A percentile compares a stretch with the other conserved stretches of the same genome.
These are phyloP conservation scores for Lathronympha strigana DNA, from an alignment of 2,888 invertebrate species.

Conservation along the genomic window DNA sequence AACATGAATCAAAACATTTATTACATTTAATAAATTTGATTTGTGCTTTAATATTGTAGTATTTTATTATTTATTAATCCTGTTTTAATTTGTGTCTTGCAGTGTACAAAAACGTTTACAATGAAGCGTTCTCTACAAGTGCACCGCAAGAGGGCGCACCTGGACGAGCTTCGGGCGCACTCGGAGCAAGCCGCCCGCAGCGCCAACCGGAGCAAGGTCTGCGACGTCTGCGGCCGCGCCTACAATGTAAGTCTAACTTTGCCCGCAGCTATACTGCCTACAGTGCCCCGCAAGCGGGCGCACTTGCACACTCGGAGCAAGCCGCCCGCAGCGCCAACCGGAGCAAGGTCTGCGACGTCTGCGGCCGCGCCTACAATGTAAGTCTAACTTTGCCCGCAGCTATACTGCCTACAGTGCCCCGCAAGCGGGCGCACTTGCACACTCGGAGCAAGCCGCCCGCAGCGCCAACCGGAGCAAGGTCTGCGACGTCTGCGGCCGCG, in stretches of 20 bases:
- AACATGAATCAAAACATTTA: no score
- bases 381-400: conserved; percentile 2
- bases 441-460: background rate
- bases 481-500: conserved; percentile 30
- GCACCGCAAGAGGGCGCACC: conserved; percentile 30
- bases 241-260: conserved; percentile 26
- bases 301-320: no score
- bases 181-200: background rate
- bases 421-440: background rate
- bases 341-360: conserved; percentile 32
- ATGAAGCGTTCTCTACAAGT: conserved; percentile 29
- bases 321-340: conserved; percentile 3
- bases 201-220: conserved; percentile 29
- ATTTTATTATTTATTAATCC: no score
- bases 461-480: conserved; percentile 30
- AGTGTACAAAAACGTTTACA: conserved; percentile 29
- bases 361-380: conserved; percentile 28
- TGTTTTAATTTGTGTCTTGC: background rate
- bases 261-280: no score
- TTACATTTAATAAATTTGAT: no score
- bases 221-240: conserved; percentile 30
- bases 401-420: no score
- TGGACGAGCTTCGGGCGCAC: background rate
- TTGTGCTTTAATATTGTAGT: no score
- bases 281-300: no score